Base-by-base conservation (phyloP, 1,140 invertebrate genomes). In the Lerema accius region DNA sequence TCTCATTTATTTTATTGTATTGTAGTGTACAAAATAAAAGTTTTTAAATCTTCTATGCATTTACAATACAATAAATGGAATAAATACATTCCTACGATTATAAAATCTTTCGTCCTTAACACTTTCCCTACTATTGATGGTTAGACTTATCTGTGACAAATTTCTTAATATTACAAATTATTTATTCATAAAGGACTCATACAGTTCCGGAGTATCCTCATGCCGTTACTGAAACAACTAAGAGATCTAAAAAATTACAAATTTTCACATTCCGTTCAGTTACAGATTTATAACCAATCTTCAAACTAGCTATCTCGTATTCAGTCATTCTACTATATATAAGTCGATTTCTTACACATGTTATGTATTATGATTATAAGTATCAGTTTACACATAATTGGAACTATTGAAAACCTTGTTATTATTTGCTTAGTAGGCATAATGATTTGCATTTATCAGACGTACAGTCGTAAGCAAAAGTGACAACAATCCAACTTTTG, bases 201-300 rank as follows among this genome's bases (percentile, higher is more conserved):
- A 19, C 19, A 3, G 10, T 56, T 40, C 14, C 7, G 23, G 39
- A 56, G 42, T 45, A 45, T 56, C 40, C 53, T 56, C 53, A 32
- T 42, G 40, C 53, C 53, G 39, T 56, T 56, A 56, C 53, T 43
- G 53, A 56, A 56, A 39, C 28, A 56, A 56, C 40, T 43, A 56
- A 56, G 53, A 56, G 53, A 56, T 56, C 53, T 56, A 56, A 56
- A 56, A 56, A 45, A 56, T 32, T 56, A 43, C 14, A 32, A 43
- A 56, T 16, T 43, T 55, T 23, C 50, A 46, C 50, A 55, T 55
- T 26, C 40, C 17, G 19, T 26, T 32, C 4, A 6, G 37, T 56
- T 56, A 56, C 53, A 43, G 28, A 26, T 56, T 56, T 45, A 32
- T 15, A 45, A 56, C 53, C 53, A 45, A 56, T 56, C 40, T 43